Percentiles rank a stretch among this genome's conserved stretches.
Evolutionary conservation across 2,888 invertebrate genomes (phyloP).

Genomic region (Macrophya alboannulata): DNA sequence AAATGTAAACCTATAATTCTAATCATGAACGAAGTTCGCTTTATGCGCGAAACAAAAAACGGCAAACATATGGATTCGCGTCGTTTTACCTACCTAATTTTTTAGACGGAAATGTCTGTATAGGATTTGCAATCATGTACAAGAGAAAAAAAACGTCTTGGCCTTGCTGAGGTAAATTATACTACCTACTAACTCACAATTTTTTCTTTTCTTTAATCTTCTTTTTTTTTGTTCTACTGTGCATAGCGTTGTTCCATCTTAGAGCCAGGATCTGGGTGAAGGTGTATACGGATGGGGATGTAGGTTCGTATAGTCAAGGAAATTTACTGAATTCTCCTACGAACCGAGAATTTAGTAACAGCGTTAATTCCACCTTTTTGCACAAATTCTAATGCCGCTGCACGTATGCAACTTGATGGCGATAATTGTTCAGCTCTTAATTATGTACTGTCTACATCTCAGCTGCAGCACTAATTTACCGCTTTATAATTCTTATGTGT

Average conservation of each 20-base stretch:
- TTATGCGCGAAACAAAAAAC: neutral
- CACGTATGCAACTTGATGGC: conserved; percentile 3
- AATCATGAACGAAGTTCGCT: neutral
- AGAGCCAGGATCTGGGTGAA: neutral
- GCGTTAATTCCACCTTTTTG: conserved; percentile 35
- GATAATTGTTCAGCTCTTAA: conserved; percentile 38
- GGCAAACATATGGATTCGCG: neutral
- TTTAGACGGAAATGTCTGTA: neutral
- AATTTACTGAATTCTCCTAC: conserved; percentile 14
- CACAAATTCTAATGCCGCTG: neutral
- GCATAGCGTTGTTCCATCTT: neutral
- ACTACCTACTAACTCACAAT: neutral
- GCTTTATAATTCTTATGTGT: neutral
- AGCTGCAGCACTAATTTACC: neutral
- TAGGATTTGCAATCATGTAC: neutral
- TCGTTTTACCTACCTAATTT: neutral
- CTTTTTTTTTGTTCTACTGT: too few relatives aligned
- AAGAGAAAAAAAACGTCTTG: neutral
- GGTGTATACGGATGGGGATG: neutral
- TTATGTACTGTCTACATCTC: neutral
- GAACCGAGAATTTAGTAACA: conserved; percentile 22
- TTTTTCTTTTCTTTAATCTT: neutral
- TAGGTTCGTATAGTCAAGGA: neutral
- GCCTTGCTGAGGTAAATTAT: neutral
- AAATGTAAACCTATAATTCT: too few relatives aligned